Evolutionary conservation across 1,140 invertebrate species (phyloP), one percentile per base, ranked within the genome.

Genomic region (Pseudomyrmex sp.): DNA sequence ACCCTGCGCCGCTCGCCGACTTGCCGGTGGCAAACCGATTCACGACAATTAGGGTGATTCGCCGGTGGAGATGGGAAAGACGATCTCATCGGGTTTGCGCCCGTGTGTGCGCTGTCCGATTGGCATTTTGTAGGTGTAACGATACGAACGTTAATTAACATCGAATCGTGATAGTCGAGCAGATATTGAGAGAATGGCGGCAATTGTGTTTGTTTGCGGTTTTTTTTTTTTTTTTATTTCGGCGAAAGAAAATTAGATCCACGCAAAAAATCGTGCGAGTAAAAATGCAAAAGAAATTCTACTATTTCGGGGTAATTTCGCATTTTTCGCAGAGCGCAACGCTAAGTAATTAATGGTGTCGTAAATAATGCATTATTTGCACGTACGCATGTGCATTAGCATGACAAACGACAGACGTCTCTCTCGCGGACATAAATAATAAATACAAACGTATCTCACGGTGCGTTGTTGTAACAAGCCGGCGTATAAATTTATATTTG

Each of bases 61-160:
- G 54, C n/a, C 48, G 8, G 13, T 12, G 48, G 46, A 66, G 68
- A 82, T 62, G 50, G 70, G 63, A 62, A 66, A 59, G 80, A 75
- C 84, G 80, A 83, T 84, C 68, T 75, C 66, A 68, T 84, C 63
- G 84, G 56, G 66, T 63, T 68, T 72, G 59, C 15, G 13, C 2
- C 59, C 46, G 12, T 26, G 35, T 20, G 20, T 13, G 35, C 18
- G 20, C n/a, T 59, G 13, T 46, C n/a, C 59, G 62, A 84, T 84
- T 58, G 68, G 20, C 44, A 68, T 79, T 79, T 62, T 44, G 58
- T 82, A 79, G 26, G 26, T 66, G 65, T 59, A 85, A 73, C 61
- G 83, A 58, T 20, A 79, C 59, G 20, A 50, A 23, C 23, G 83
- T 85, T 85, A 82, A 85, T 82, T 85, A 56, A 23, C 44, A 44